Percentiles rank a stretch among this genome's conserved stretches.
Conservation (phyloP, 1,140 invertebrate species). For the Meteorus sp. region DNA sequence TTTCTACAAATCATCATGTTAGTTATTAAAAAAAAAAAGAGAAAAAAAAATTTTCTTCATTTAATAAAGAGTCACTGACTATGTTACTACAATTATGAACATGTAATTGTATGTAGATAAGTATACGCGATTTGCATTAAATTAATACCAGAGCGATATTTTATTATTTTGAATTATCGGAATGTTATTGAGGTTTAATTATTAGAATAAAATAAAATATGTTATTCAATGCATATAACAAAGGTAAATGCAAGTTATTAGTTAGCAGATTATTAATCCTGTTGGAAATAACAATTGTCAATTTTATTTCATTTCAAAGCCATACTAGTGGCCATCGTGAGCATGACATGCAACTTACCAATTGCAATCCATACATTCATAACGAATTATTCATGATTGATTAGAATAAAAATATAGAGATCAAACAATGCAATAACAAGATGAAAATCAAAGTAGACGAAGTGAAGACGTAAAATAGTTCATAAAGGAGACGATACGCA, state of each 20-base stretch:
- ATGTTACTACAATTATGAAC: background rate
- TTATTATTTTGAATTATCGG: background rate
- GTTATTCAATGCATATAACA: background rate
- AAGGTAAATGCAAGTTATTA: no score
- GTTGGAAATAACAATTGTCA: no score
- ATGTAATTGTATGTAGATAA: background rate
- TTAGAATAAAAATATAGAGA: no score
- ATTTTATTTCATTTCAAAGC: slow-evolving; percentile 37
- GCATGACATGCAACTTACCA: slow-evolving; percentile 45
- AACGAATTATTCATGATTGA: slow-evolving; percentile 3
- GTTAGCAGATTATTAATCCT: no score
- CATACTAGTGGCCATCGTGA: slow-evolving; percentile 40
- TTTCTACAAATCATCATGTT: no score
- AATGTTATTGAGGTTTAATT: background rate
- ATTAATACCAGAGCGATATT: background rate
- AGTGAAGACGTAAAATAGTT: slow-evolving; percentile 5
- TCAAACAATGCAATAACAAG: slow-evolving; percentile 6
- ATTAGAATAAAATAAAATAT: slow-evolving; percentile 1
- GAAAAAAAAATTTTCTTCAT: background rate
- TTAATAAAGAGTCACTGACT: no score
- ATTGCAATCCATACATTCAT: slow-evolving; percentile 45
- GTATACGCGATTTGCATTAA: background rate
- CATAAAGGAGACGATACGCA: slow-evolving; percentile 1
- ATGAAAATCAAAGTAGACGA: slow-evolving; percentile 18
- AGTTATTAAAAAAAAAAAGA: no score